Conservation (phyloP, 2,113 vertebrate species). For the Trogon melanurus region DNA sequence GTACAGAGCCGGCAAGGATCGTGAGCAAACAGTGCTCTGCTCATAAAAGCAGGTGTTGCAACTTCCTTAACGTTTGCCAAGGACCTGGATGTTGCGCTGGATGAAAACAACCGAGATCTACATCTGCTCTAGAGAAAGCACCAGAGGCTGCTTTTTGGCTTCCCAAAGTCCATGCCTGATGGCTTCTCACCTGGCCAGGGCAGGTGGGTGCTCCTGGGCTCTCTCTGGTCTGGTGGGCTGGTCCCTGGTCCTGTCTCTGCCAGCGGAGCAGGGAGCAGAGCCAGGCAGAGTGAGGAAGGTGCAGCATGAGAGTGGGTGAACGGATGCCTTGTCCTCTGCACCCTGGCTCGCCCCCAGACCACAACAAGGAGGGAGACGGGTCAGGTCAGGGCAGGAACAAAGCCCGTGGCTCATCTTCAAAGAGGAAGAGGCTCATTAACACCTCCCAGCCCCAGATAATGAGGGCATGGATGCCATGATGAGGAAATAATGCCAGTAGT, state of each 20-base stretch:
- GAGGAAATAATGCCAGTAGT: slow-evolving; percentile 11
- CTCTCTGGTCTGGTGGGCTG: rapidly evolving
- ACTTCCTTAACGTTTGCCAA: neutral
- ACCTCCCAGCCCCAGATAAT: slow-evolving; percentile 38
- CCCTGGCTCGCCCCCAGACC: neutral
- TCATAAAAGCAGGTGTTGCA: neutral
- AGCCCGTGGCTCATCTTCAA: slow-evolving; percentile 13
- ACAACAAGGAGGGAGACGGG: neutral
- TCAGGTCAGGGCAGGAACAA: slow-evolving; percentile 15
- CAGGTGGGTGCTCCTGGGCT: neutral
- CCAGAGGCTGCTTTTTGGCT: neutral
- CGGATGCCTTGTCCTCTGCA: neutral
- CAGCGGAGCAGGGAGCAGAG: neutral
- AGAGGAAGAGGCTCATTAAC: slow-evolving; percentile 27
- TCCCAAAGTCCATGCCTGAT: neutral
- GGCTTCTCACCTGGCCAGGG: neutral
- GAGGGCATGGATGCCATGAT: neutral
- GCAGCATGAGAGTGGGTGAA: neutral
- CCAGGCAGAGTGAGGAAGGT: neutral
- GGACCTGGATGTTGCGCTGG: neutral
- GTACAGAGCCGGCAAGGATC: neutral
- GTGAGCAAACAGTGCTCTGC: neutral
- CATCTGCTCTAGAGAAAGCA: neutral
- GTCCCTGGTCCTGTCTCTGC: neutral
- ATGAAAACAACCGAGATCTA: neutral